Evolutionary conservation across 2,888 invertebrate species (phyloP), one percentile per base, ranked within the genome.

Genomic region (Cremastinae sp.): DNA sequence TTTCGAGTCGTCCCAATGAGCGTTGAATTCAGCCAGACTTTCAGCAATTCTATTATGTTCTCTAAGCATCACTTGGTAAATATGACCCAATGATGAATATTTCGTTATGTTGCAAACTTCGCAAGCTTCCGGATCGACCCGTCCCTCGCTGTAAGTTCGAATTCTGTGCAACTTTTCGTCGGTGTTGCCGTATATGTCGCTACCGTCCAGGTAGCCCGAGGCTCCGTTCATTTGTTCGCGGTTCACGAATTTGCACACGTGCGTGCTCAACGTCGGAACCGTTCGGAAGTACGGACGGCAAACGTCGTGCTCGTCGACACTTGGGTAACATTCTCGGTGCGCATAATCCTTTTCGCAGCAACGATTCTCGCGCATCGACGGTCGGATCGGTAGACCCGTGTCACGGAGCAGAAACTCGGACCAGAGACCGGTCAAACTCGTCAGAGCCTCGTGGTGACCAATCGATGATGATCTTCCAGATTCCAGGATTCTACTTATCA

Each of bases 161-260:
- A 96, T 87, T 0, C 92, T 92, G 59, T 94, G 92, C 1, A 95
- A 90, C 80, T 94, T 94, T 77, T 94, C 93, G 62, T 94, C 94
- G 0, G 94, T 95, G 75, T 92, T 93, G 9, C 96, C 96, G 87
- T 97, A 97, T 64, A 97, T 90, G 0, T 94, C 94, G 0, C 96
- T 96, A 0, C 94, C 97, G 84, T 97, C 97, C 70, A 97, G 91
- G 87, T 95, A 96, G 0, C 95, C 93, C 0, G 96, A 95, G 0
- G 95, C 97, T 74, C 94, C 91, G 89, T 97, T 97, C 94, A 97
- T 95, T 86, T 96, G 96, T 82, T 96, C 94, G 55, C 97, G 92
- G 76, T 92, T 90, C 76, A 93, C 95, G 76, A 87, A 89, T 65
- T 85, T 85, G 51, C 89, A 89, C n/a, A 80, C 84, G 74, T 84